A percentile compares a stretch with the other conserved stretches of the same genome.
These are phyloP conservation scores for Leptinotarsa peninsularis DNA, from an alignment of 2,888 invertebrate species.

Conservation along the genomic window DNA sequence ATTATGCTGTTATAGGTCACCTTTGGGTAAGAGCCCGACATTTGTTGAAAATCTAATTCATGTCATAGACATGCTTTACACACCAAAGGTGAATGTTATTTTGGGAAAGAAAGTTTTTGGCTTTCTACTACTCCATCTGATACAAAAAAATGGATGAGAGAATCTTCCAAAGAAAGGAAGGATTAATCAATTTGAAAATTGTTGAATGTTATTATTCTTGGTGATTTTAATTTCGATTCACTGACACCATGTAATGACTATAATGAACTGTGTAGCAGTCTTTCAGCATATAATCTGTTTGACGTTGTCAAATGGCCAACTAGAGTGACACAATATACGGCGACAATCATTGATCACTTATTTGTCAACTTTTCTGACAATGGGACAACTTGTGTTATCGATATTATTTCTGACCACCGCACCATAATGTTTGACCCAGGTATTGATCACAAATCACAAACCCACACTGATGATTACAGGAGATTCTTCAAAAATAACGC, in stretches of 20 bases:
- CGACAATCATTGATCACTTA: not conserved
- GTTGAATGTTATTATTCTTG: not conserved
- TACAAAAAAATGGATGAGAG: too few species aligned
- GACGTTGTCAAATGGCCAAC: not conserved
- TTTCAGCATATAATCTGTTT: constrained; percentile 1
- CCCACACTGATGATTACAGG: too few species aligned
- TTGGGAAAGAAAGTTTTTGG: too few species aligned
- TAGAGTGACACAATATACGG: not conserved
- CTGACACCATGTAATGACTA: not conserved
- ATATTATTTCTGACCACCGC: too few species aligned
- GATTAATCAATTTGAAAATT: too few species aligned
- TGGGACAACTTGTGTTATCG: too few species aligned
- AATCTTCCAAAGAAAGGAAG: too few species aligned
- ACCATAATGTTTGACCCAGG: too few species aligned
- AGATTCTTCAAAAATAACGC: too few species aligned
- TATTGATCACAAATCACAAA: too few species aligned
- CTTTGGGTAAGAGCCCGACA: not conserved
- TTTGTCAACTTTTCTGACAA: not conserved
- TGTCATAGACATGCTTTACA: constrained; percentile 1
- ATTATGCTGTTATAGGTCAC: constrained; percentile 23
- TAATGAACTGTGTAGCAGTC: not conserved
- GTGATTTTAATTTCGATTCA: not conserved
- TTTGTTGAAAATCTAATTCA: not conserved
- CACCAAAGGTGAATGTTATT: not conserved
- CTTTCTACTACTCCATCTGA: too few species aligned